Percentiles rank a stretch among this genome's conserved stretches.
These are phyloP conservation scores for Phylloscopus whistleri DNA, from an alignment of 2,113 vertebrate species.

Conservation along the genomic window DNA sequence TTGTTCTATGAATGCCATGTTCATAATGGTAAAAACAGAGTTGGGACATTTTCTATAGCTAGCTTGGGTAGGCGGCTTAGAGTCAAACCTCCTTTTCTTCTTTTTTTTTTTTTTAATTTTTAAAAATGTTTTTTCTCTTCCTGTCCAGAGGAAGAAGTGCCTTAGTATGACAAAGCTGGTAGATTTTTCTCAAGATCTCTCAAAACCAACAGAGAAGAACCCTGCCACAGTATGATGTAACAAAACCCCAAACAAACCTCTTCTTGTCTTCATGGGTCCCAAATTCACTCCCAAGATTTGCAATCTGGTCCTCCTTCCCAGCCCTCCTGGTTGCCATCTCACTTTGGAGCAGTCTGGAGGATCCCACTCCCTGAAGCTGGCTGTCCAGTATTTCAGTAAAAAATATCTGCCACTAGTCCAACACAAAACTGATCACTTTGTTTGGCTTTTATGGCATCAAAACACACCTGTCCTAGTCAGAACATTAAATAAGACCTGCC, in stretches of 20 bases:
- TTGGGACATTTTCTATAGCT: background rate
- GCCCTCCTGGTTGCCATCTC: background rate
- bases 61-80: background rate
- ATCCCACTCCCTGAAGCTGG: accelerated
- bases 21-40: background rate
- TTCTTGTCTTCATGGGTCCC: accelerated
- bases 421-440: accelerated
- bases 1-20: background rate
- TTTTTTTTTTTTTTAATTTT: background rate
- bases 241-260: background rate
- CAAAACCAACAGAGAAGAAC: background rate
- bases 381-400: background rate
- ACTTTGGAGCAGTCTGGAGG: background rate
- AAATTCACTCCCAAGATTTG: background rate
- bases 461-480: background rate
- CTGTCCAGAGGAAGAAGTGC: background rate
- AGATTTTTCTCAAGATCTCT: background rate
- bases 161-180: background rate
- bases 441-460: background rate
- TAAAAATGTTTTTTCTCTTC: background rate
- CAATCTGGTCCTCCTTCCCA: background rate
- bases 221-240: background rate
- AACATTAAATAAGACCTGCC: background rate
- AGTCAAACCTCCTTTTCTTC: background rate
- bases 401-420: background rate